Conservation (phyloP, 1,140 invertebrate species). For the Ceratitis capitata region DNA sequence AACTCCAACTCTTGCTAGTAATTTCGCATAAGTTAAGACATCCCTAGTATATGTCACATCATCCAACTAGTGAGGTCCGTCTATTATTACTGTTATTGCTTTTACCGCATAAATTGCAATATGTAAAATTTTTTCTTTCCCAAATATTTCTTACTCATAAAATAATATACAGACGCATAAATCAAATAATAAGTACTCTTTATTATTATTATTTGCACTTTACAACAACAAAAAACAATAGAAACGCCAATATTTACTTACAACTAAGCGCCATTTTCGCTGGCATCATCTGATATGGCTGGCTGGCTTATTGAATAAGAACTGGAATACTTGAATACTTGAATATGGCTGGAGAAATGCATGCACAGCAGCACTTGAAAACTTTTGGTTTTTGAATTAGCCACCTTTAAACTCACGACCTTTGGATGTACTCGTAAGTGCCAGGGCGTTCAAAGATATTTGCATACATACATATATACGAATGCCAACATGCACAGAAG, state of each 20-base stretch:
- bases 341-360: too few species aligned
- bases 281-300: constrained; percentile 55
- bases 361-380: constrained; percentile 20
- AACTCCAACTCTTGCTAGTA: too few species aligned
- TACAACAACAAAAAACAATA: constrained; percentile 44
- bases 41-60: too few species aligned
- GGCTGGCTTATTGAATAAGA: constrained; percentile 65
- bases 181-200: constrained; percentile 65
- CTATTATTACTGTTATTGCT: constrained; percentile 28
- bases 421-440: background rate
- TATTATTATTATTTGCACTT: constrained; percentile 63
- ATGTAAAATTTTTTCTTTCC: constrained; percentile 15
- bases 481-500: too few species aligned
- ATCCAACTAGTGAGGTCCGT: background rate
- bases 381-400: constrained; percentile 40
- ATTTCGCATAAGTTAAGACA: too few species aligned
- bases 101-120: constrained; percentile 11
- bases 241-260: constrained; percentile 17
- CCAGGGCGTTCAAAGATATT: background rate
- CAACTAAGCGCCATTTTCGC: background rate
- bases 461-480: background rate
- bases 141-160: constrained; percentile 18
- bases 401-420: background rate
- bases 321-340: constrained; percentile 32
- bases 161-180: constrained; percentile 62